Base-by-base conservation (phyloP, 2,888 invertebrate species). In the Clivina fossor region DNA sequence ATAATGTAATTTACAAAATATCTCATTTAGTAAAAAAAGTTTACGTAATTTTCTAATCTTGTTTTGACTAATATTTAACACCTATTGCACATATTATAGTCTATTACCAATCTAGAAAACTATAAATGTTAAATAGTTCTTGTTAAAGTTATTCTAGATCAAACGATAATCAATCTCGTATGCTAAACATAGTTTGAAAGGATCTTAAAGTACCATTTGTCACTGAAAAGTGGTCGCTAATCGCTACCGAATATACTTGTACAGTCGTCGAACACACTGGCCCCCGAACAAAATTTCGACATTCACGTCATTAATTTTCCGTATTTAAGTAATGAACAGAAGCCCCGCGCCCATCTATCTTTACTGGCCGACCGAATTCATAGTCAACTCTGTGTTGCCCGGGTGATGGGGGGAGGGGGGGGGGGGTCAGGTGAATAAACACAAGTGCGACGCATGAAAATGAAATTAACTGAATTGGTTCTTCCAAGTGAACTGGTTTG, bases 261-360 rank as follows among this genome's bases (percentile, higher is more conserved):
- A n/a, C n/a, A n/a, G n/a, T 26, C 24, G 19, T 28, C 24, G 40
- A 28, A 38, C 33, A 33, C 20, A 22, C 47, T 22, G 22, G 22
- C 20, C n/a, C n/a, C n/a, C n/a, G n/a, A n/a, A n/a, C n/a, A 19
- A 11, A 47, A 22, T 37, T 37, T 15, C 37, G 18, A 11, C 16
- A 8, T 16, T 22, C 11, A 32, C 41, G 43, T 44, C 53, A 53
- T 53, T 53, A 53, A 53, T 53, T 53, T 44, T 44, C 43, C 44
- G 53, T 43, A 22, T 43, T 53, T 44, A 53, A 53, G 53, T 53
- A 53, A 53, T 53, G 53, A 53, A 53, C 44, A 28, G n/a, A n/a
- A n/a, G n/a, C n/a, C n/a, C 26, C 37, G 11, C 19, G 5, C 44
- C 44, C 44, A 53, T 53, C 53, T 22, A 53, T 53, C 53, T 53